Percentiles rank a stretch among this genome's conserved stretches.
These are phyloP conservation scores for Nyleta sp. DNA, from an alignment of 2,888 invertebrate species.

Conservation along the genomic window DNA sequence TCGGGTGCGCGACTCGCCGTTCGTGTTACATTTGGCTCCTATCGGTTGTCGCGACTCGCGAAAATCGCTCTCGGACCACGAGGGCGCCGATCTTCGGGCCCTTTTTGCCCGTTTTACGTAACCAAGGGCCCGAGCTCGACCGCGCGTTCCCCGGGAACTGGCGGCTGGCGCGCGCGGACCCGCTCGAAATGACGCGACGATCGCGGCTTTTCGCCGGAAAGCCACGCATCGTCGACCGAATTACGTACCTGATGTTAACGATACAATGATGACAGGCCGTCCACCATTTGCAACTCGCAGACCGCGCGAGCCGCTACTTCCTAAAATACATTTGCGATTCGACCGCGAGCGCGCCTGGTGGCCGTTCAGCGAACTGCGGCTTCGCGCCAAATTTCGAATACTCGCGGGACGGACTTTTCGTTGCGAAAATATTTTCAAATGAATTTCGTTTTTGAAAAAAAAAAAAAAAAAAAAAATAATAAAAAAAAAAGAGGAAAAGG, in stretches of 20 bases:
- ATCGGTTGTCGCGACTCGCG: no score
- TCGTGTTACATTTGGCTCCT: conserved; percentile 5
- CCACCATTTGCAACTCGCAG: conserved; percentile 81
- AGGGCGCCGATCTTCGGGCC: no score
- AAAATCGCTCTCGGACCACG: background rate
- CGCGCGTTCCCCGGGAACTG: no score
- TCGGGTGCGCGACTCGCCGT: background rate
- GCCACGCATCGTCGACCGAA: conserved; percentile 19
- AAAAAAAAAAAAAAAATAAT: no score
- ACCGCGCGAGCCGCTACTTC: conserved; percentile 69
- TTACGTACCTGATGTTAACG: conserved; percentile 80
- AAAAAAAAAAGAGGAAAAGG: no score
- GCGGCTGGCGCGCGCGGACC: background rate
- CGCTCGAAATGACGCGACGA: background rate
- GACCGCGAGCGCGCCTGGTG: conserved; percentile 16
- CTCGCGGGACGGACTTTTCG: no score
- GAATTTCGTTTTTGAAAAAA: no score
- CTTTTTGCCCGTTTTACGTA: no score
- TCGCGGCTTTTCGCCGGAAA: conserved; percentile 3
- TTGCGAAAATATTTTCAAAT: no score
- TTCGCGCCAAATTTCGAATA: no score
- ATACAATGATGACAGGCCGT: conserved; percentile 78
- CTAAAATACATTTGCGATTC: conserved; percentile 59
- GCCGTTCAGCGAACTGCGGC: no score
- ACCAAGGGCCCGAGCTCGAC: no score